Evolutionary conservation across 53 echinoderm and acorn worm genomes (phyloP), one percentile per base, ranked within the genome.

Genomic region (Temnopleurus reevesii): DNA sequence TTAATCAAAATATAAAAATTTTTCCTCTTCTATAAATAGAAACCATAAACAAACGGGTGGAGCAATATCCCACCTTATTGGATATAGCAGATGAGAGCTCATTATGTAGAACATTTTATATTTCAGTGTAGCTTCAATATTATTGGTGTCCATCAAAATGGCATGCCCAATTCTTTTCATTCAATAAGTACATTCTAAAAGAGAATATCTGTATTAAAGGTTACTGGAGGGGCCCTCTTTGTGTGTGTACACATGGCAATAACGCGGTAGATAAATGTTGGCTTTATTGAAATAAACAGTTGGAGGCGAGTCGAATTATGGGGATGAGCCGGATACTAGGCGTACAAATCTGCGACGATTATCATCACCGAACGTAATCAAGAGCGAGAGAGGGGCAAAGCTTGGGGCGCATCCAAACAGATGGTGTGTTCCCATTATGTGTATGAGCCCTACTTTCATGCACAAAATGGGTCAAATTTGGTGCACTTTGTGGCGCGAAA

Each of bases 201-300:
- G 63, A 8, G 8, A 71, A 30, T 41, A 71, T 71, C 71, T 71
- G 71, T 71, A 71, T 41, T 71, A 71, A 71, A 38, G 71, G 71
- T 71, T 71, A 71, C 71, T n/a, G 38, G 41, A 71, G 71, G 21
- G 60, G 36, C 43, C 71, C 49, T 15, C 15, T 15, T 41, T 71
- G n/a, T 7, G 36, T 41, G 71, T 71, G 71, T 71, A 71, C 41
- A 41, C 71, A 71, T n/a, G 30, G 71, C 71, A 71, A 71, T 71
- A 71, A 71, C 43, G 47, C 9, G 47, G 47, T 80, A 80, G 80
- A 80, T 51, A 80, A 80, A 80, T 80, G 80, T 80, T 80, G 29
- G 80, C 51, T 80, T 51, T 80, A 46, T 80, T 80, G 80, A 80
- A 80, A 80, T 80, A 80, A 80, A 80, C 80, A 80, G 80, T 80